These are phyloP conservation scores for Doris montereyensis DNA, from an alignment of 2,888 invertebrate species.

Conservation along the genomic window DNA sequence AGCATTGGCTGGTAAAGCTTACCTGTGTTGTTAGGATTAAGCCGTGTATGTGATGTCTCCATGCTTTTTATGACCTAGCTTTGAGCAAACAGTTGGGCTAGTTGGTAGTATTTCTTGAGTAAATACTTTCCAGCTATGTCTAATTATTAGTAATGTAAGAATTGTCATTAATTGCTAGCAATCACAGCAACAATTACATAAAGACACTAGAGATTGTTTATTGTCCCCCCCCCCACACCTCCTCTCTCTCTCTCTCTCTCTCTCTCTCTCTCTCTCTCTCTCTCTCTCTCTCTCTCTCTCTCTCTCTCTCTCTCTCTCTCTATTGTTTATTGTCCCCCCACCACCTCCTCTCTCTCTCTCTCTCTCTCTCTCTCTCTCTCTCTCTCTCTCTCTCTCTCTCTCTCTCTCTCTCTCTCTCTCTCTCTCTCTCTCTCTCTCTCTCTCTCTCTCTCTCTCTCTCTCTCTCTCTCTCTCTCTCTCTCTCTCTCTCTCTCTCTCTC, in stretches of 20 bases:
- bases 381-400: conserved; percentile 6
- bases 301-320: background rate
- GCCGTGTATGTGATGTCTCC: no score
- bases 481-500: background rate
- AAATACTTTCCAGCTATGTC: no score
- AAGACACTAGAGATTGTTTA: no score
- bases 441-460: background rate
- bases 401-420: conserved; percentile 2
- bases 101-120: no score
- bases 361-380: conserved; percentile 10
- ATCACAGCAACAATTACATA: no score
- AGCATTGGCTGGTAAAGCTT: no score
- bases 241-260: background rate
- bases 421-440: background rate
- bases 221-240: background rate
- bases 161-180: no score
- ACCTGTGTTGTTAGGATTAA: no score
- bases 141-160: no score
- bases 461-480: background rate
- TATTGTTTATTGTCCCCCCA: background rate
- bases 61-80: no score
- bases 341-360: background rate
- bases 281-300: background rate
- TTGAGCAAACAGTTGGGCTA: no score
- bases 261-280: background rate